Base-by-base conservation (phyloP, 2,888 invertebrate genomes). In the Ectemnius cavifrons region DNA sequence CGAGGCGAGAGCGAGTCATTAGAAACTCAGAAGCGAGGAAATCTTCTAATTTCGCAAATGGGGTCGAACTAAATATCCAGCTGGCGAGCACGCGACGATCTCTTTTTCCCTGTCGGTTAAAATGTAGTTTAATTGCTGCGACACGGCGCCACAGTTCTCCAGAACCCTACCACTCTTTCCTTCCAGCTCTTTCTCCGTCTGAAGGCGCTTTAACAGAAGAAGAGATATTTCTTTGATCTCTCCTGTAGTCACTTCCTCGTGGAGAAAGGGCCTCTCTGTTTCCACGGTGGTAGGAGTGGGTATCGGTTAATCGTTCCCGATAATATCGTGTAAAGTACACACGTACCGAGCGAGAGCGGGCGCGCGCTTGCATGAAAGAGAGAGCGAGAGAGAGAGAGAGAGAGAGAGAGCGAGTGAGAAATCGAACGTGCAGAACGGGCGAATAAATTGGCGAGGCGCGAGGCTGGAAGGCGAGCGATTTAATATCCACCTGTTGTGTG, bases 1-100 rank as follows among this genome's bases (percentile, higher is more conserved):
- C 4, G 63, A 58, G 59, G 60, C 45, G 27, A 37, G 47, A 3
- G 37, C 37, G 37, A 37, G 37, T 37, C 37, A 37, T 37, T 37
- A 37, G 37, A 37, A 37, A 37, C 37, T 37, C 37, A 37, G 37
- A 4, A 37, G 60, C 77, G 73, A 71, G 79, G 62, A 79, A 76
- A 78, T 83, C 80, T 84, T 37, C 79, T 84, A 86, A 86, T 86
- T 86, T 85, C 80, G 85, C 84, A 84, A 86, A 86, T 86, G 85
- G 84, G 79, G 67, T 68, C 73, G 69, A 75, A 52, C 74, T 72
- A 78, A 79, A 75, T 78, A 77, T 72, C 73, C 59, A 57, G 37
- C 63, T 27, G 62, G 14, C 46, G 20, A 46, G 37, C 11, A 11
- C 64, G 58, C 72, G 72, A 73, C 73, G 57, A 59, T 58, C 59